A percentile compares a stretch with the other conserved stretches of the same genome.
Evolutionary conservation across 2,113 vertebrate species (phyloP).

Genomic region (Hypomesus transpacificus): DNA sequence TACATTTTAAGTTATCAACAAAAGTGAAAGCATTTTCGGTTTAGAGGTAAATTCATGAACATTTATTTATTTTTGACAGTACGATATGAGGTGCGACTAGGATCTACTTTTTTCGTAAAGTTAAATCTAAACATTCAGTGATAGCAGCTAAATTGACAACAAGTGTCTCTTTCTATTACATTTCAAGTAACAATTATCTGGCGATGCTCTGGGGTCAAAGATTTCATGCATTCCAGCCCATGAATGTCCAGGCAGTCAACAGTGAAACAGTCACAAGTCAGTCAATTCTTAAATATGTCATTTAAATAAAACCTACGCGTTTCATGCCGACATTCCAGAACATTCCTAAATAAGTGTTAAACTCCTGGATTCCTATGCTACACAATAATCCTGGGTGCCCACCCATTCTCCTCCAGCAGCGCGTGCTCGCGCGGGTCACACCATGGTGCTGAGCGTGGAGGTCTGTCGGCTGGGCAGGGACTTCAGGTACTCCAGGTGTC

Average conservation of each 20-base stretch:
- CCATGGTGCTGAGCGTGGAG: conserved; percentile 1
- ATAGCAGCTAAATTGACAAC: neutral
- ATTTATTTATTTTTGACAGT: neutral
- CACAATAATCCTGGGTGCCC: too few relatives aligned
- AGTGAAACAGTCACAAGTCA: neutral
- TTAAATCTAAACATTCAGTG: neutral
- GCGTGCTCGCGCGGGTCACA: neutral
- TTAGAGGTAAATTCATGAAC: too few relatives aligned
- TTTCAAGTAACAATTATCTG: neutral
- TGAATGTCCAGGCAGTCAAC: neutral
- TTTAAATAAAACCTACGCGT: neutral
- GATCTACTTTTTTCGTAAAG: neutral
- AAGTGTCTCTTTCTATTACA: neutral
- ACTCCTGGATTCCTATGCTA: too few relatives aligned
- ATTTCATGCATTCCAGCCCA: neutral
- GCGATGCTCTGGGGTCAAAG: neutral
- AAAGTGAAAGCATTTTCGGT: too few relatives aligned
- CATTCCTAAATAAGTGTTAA: neutral
- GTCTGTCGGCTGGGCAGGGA: conserved; percentile 32
- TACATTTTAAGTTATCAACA: too few relatives aligned
- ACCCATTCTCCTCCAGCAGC: neutral
- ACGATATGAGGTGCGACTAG: neutral
- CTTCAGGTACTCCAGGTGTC: conserved; percentile 49
- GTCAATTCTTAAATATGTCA: neutral
- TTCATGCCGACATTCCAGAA: neutral